A percentile compares a stretch with the other conserved stretches of the same genome.
Conservation (phyloP, 2,113 vertebrate species). For the Rhinopithecus roxellana region DNA sequence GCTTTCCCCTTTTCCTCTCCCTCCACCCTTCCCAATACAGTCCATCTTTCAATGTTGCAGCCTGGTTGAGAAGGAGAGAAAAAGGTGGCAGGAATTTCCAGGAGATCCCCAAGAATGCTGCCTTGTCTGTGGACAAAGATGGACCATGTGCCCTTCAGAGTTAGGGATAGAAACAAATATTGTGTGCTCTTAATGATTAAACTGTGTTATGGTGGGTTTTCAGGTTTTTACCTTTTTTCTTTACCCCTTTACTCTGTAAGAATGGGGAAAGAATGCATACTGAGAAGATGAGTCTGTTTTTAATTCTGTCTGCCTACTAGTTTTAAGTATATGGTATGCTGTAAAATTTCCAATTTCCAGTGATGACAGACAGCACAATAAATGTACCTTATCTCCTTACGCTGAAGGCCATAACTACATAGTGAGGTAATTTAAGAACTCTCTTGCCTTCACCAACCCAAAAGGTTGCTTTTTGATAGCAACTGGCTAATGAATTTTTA, state of each 20-base stretch:
- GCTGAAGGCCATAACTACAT: slow-evolving; percentile 85
- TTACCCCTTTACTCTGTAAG: slow-evolving; percentile 84
- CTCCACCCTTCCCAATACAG: slow-evolving; percentile 60
- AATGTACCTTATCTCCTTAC: slow-evolving; percentile 88
- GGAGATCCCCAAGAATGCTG: slow-evolving; percentile 74
- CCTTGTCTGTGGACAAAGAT: slow-evolving; percentile 78
- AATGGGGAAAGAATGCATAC: slow-evolving; percentile 83
- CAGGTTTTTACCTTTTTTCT: slow-evolving; percentile 78
- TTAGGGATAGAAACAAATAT: slow-evolving; percentile 77
- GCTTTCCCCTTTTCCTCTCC: slow-evolving; percentile 74
- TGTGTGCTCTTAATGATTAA: slow-evolving; percentile 82
- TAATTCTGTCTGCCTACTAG: slow-evolving; percentile 89
- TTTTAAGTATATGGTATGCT: slow-evolving; percentile 85
- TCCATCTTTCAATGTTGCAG: slow-evolving; percentile 75
- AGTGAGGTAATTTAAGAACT: slow-evolving; percentile 84
- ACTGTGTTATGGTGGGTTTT: slow-evolving; percentile 88
- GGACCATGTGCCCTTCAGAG: slow-evolving; percentile 81
- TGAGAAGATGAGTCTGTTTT: slow-evolving; percentile 82
- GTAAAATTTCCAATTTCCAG: slow-evolving; percentile 85
- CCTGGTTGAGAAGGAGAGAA: slow-evolving; percentile 77
- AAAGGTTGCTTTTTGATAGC: slow-evolving; percentile 86
- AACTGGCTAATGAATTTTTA: slow-evolving; percentile 87
- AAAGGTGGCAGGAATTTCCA: slow-evolving; percentile 75
- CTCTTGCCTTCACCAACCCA: slow-evolving; percentile 88
- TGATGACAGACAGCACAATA: slow-evolving; percentile 90